Evolutionary conservation across 2,797 vertebrate species (phyloP).

Genomic region (Sebastes matsubarae): DNA sequence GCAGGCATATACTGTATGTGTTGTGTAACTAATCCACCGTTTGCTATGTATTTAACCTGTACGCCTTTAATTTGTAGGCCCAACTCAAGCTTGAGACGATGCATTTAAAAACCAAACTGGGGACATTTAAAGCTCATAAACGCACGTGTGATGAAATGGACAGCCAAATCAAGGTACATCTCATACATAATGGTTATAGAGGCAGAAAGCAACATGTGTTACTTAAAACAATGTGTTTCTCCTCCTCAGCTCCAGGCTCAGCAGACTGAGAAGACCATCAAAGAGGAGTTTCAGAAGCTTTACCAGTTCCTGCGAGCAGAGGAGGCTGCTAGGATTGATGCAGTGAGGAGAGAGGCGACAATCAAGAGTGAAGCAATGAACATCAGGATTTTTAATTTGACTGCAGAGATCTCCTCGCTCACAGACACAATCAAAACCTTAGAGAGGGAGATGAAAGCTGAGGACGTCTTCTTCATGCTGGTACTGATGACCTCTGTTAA

Average conservation of each 20-base stretch:
- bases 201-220: not conserved
- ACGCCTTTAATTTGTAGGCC: not conserved
- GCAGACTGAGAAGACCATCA: conserved; percentile 34
- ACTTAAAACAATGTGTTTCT: not conserved
- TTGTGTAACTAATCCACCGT: fast-evolving
- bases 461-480: conserved; percentile 30
- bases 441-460: not conserved
- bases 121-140: fast-evolving
- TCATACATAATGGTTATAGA: fast-evolving
- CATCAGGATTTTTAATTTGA: conserved; percentile 3
- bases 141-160: not conserved
- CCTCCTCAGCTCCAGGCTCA: conserved; percentile 45
- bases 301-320: conserved; percentile 45
- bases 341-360: conserved; percentile 7
- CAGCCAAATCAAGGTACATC: conserved; percentile 24
- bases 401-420: conserved; percentile 14
- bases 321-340: conserved; percentile 32
- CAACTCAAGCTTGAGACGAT: not conserved
- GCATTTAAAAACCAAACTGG: conserved; percentile 10
- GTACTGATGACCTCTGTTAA: conserved; percentile 6
- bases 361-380: conserved; percentile 15
- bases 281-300: conserved; percentile 40
- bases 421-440: not conserved
- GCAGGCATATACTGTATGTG: not conserved
- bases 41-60: not conserved